A percentile compares a stretch with the other conserved stretches of the same genome.
These are phyloP conservation scores for Bryconaethiops microstoma DNA, from an alignment of 2,797 vertebrate genomes.

Conservation along the genomic window DNA sequence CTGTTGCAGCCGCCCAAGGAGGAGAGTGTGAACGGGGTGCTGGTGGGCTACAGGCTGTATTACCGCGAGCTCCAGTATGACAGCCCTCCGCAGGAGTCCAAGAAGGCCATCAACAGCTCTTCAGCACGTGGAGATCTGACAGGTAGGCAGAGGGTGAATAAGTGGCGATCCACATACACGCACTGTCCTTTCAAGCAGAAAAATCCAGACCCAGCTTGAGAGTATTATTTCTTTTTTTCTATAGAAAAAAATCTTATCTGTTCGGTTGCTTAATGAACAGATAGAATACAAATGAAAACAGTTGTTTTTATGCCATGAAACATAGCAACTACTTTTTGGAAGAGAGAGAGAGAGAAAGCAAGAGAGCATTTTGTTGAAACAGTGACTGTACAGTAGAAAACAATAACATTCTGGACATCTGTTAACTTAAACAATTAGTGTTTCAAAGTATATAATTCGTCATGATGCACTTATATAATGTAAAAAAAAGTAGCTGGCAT, in stretches of 20 bases:
- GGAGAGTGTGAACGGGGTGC: constrained; percentile 85
- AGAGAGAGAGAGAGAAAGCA: no score
- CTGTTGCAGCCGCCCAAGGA: constrained; percentile 82
- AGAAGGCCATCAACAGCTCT: constrained; percentile 68
- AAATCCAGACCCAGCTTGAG: constrained; percentile 12
- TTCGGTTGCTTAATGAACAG: no score
- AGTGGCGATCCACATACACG: constrained; percentile 27
- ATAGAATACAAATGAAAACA: no score
- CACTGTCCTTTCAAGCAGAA: constrained; percentile 14
- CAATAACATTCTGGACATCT: no score
- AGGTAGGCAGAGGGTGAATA: constrained; percentile 65
- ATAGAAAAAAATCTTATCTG: no score
- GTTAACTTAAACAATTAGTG: no score
- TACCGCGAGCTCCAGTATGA: constrained; percentile 87
- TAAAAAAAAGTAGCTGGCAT: background rate
- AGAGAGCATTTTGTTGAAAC: no score
- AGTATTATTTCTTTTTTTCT: no score
- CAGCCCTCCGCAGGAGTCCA: constrained; percentile 63
- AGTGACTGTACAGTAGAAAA: no score
- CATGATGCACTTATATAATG: background rate
- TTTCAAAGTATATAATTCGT: background rate
- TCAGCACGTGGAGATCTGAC: constrained; percentile 75
- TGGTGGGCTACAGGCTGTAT: constrained; percentile 92
- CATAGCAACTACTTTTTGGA: no score
- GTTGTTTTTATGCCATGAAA: no score